A percentile compares a stretch with the other conserved stretches of the same genome.
phyloP scores from a whole-genome alignment of 2,797 vertebrate genomes.

The Manis crassicaudata region DNA sequence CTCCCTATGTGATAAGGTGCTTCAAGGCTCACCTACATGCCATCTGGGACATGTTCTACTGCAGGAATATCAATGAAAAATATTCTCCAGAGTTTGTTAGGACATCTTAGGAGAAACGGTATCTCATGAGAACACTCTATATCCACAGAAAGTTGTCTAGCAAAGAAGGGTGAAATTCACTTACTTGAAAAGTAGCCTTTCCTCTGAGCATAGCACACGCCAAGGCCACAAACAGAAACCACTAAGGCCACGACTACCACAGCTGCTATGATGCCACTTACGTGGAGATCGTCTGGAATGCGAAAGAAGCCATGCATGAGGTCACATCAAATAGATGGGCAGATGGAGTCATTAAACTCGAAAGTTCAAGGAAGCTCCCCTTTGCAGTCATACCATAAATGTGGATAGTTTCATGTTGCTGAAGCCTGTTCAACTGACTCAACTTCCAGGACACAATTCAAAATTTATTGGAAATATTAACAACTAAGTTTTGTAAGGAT shows the following conservation, averaged over 20 bases:
- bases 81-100: not conserved
- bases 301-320: conserved; percentile 43
- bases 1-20: not conserved
- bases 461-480: conserved; percentile 18
- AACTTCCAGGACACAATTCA: not conserved
- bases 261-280: conserved; percentile 88
- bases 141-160: not conserved
- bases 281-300: conserved; percentile 93
- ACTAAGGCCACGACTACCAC: conserved; percentile 89
- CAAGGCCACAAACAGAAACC: conserved; percentile 89
- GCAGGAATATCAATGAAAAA: conserved; percentile 28
- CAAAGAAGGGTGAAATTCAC: conserved; percentile 78
- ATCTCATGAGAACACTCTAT: not conserved
- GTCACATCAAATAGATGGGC: not conserved
- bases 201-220: conserved; percentile 91
- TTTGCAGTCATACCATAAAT: not conserved
- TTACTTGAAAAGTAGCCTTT: conserved; percentile 96
- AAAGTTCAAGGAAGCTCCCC: not conserved
- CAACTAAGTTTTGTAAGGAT: not conserved
- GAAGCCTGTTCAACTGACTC: not conserved
- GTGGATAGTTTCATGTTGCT: not conserved
- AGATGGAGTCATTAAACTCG: not conserved
- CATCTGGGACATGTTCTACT: not conserved
- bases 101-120: not conserved
- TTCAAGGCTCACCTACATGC: not conserved